Evolutionary conservation across 2,113 vertebrate species (phyloP).

Genomic region (Amazona guildingii): DNA sequence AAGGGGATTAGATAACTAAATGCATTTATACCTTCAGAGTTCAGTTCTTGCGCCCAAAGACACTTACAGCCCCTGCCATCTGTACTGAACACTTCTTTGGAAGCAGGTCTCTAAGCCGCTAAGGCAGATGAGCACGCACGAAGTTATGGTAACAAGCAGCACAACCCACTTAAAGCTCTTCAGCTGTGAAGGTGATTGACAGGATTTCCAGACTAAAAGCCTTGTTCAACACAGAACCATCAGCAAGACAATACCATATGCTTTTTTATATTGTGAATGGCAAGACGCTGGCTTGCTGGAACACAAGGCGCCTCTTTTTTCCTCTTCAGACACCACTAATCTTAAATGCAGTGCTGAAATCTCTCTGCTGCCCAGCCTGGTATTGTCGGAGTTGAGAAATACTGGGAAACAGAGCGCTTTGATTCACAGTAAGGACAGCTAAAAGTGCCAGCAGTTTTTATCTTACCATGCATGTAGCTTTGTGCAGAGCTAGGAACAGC

Average conservation of each 20-base stretch:
- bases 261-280: not conserved
- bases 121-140: fast-evolving
- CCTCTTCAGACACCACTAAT: not conserved
- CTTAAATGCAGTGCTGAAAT: not conserved
- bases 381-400: not conserved
- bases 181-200: not conserved
- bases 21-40: not conserved
- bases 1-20: not conserved
- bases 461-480: not conserved
- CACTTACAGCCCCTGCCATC: not conserved
- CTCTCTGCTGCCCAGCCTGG: not conserved
- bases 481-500: not conserved
- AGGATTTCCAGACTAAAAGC: not conserved
- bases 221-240: not conserved
- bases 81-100: not conserved
- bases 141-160: not conserved
- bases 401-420: not conserved
- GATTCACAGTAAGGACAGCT: not conserved
- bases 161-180: not conserved
- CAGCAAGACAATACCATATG: not conserved
- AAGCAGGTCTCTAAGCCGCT: not conserved
- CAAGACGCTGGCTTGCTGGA: not conserved
- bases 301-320: not conserved
- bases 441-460: constrained; percentile 3
- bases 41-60: not conserved